phyloP scores from a whole-genome alignment of 2,797 vertebrate genomes.

The Enteromius argenteus region DNA sequence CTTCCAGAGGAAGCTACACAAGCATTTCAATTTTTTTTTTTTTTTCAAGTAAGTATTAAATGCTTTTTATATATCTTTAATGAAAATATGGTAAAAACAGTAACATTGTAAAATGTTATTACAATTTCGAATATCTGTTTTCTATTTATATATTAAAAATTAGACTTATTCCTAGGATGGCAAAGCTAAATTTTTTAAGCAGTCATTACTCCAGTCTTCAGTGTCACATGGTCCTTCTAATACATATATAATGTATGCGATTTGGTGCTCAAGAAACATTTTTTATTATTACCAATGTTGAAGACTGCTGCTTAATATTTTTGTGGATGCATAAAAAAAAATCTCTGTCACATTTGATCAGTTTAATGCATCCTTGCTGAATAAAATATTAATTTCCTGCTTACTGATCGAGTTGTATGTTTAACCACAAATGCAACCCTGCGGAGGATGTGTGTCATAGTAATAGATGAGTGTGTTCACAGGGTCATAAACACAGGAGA shows the following conservation, averaged over 20 bases:
- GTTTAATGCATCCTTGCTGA: background rate
- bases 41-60: background rate
- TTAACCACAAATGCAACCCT: background rate
- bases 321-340: background rate
- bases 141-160: background rate
- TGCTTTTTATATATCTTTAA: background rate
- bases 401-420: background rate
- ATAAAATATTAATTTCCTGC: background rate
- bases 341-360: background rate
- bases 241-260: background rate
- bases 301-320: background rate
- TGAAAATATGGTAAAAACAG: background rate
- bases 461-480: conserved; percentile 36
- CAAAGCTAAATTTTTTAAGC: conserved; percentile 3
- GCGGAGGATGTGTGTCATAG: conserved; percentile 24
- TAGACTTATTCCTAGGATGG: background rate
- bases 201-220: background rate
- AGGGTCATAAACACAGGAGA: conserved; percentile 34
- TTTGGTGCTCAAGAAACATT: background rate
- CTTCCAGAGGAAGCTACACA: background rate
- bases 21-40: background rate
- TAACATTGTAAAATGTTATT: background rate
- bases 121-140: background rate
- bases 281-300: background rate
- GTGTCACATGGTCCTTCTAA: background rate